phyloP scores from a whole-genome alignment of 2,888 invertebrate genomes.

The Thysanoteuthis rhombus region DNA sequence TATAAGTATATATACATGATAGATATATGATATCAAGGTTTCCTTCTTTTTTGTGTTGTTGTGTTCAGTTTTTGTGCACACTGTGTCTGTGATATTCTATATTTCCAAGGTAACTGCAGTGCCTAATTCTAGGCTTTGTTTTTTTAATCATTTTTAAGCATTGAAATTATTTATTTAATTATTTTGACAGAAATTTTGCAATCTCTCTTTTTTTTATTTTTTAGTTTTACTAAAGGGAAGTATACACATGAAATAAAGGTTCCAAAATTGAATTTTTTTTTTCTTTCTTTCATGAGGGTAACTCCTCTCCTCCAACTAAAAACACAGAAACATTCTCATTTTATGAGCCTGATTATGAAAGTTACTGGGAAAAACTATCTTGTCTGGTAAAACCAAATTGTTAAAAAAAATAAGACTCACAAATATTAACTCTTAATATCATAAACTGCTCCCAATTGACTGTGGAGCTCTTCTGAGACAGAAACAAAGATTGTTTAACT shows the following conservation, averaged over 20 bases:
- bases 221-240: neutral
- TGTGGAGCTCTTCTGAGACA: no score
- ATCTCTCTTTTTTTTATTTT: neutral
- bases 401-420: no score
- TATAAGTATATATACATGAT: neutral
- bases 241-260: neutral
- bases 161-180: neutral
- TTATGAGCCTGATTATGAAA: no score
- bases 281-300: neutral
- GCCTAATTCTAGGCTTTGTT: neutral
- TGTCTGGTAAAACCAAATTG: no score
- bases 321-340: neutral
- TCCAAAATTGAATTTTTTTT: neutral
- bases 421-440: no score
- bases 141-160: no score
- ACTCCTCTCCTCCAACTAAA: neutral
- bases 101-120: neutral
- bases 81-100: neutral
- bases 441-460: no score
- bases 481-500: no score
- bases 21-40: neutral
- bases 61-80: neutral
- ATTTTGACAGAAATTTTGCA: neutral
- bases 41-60: neutral
- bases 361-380: neutral